Evolutionary conservation across 2,113 vertebrate genomes (phyloP), one percentile per base, ranked within the genome.

Genomic region (Mustelus asterias): DNA sequence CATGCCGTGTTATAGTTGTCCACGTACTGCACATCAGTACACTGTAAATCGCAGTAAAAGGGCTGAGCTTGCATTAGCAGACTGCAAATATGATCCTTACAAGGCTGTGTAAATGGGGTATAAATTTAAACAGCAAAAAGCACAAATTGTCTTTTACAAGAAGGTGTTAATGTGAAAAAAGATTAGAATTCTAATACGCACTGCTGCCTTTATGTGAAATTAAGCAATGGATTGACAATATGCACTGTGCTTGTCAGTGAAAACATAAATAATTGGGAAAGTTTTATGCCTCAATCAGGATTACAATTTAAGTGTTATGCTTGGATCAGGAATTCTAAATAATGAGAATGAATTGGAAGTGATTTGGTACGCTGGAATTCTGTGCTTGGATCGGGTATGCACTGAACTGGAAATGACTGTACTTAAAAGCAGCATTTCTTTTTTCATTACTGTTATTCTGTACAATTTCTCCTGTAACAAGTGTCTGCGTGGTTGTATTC

Each of bases 141-240:
- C 94, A 76, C 94, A 95, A 95, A 95, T 95, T 26, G 69, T 95
- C 94, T 95, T 95, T 76, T 95, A 95, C 94, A 95, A 95, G 67
- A 72, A 95, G 69, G 94, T 95, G 93, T 94, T 94, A 94, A 94
- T 94, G 93, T 70, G 93, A 94, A 76, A 95, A 48, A 95, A 72
- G 37, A 95, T 95, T 95, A 76, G 69, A 72, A 72, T 95, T 54
- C 69, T 72, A 54, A 95, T 95, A 95, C 69, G 94, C 67, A 44
- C 69, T 95, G 94, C 67, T 72, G 94, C 37, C 41, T 95, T 70
- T 16, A 95, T 95, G 94, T 95, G 94, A 95, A 72, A 95, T 95
- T 76, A 54, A 44, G 69, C 94, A 95, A 76, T 33, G 41, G 44
- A 29, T 54, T 72, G 41, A 95, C 24, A 72, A 95, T 95, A 69